phyloP scores from a whole-genome alignment of 64 coral and sea anemone species.

The Stichodactyla mertensii region DNA sequence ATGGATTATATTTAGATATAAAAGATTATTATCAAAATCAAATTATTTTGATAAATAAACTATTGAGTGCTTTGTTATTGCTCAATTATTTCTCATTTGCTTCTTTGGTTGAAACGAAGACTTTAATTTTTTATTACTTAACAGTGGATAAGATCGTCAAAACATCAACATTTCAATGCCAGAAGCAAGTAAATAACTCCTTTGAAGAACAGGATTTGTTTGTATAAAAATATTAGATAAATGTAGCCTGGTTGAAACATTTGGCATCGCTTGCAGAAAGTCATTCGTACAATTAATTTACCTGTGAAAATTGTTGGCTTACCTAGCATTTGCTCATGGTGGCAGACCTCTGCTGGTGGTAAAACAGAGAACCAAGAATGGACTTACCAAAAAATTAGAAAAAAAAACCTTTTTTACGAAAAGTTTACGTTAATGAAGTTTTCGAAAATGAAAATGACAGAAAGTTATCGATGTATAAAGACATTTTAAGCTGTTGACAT shows the following conservation, averaged over 20 bases:
- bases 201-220: background rate
- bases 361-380: background rate
- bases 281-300: background rate
- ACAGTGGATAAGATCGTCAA: background rate
- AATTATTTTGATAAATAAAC: no score
- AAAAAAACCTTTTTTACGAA: background rate
- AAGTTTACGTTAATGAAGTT: background rate
- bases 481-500: conserved; percentile 6
- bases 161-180: background rate
- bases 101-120: background rate
- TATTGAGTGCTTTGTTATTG: background rate
- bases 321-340: background rate
- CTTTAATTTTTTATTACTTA: background rate
- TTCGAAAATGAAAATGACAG: background rate
- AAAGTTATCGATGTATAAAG: background rate
- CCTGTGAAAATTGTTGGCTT: background rate
- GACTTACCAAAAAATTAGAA: background rate
- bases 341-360: background rate
- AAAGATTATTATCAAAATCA: no score
- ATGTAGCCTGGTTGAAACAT: background rate
- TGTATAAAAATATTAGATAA: background rate
- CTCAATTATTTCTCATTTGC: background rate
- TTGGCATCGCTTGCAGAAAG: background rate
- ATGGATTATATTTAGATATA: no score
- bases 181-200: background rate